phyloP scores from a whole-genome alignment of 2,888 invertebrate species.

The Homarus gammarus region DNA sequence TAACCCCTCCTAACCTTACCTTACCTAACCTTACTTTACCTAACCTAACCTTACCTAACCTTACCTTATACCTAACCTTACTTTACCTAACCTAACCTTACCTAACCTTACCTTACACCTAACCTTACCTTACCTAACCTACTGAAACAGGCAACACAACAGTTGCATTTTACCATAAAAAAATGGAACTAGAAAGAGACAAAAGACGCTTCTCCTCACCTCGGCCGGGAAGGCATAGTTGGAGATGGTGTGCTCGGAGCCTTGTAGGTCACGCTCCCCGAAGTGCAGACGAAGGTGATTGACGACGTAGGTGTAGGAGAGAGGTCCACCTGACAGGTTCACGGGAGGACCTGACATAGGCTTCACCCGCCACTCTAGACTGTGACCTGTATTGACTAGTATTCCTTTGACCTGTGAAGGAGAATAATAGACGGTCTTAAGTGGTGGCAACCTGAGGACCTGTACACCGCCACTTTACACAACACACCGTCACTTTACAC shows the following conservation, averaged over 20 bases:
- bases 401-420: slow-evolving; percentile 8
- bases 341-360: slow-evolving; percentile 80
- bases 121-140: too few relatives aligned
- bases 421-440: neutral
- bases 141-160: neutral
- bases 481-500: too few relatives aligned
- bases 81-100: too few relatives aligned
- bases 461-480: too few relatives aligned
- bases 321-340: slow-evolving; percentile 96
- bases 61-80: too few relatives aligned
- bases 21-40: too few relatives aligned
- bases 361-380: slow-evolving; percentile 57
- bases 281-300: slow-evolving; percentile 97
- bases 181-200: neutral
- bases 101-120: too few relatives aligned
- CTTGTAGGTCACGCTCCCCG: slow-evolving; percentile 92
- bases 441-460: too few relatives aligned
- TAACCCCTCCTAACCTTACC: too few relatives aligned
- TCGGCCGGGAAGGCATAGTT: slow-evolving; percentile 96
- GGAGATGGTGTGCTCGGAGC: slow-evolving; percentile 90
- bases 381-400: slow-evolving; percentile 68
- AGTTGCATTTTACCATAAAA: neutral
- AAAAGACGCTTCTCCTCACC: slow-evolving; percentile 82
- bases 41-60: too few relatives aligned
- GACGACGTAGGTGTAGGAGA: slow-evolving; percentile 96